Evolutionary conservation across 2,797 vertebrate species (phyloP).

Genomic region (Numenius phaeopus): DNA sequence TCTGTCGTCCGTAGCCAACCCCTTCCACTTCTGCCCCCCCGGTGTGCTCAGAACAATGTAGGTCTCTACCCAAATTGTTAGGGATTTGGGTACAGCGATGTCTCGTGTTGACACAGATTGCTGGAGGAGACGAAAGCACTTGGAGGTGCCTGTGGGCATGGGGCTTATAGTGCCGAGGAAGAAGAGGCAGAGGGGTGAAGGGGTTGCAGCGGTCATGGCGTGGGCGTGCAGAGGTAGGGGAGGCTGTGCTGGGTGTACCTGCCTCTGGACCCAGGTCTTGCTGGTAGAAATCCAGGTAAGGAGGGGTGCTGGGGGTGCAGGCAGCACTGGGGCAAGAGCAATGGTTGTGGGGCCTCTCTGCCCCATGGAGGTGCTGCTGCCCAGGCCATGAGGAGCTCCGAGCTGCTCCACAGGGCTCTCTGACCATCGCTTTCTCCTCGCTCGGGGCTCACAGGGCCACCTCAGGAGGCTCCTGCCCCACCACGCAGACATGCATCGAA

Average conservation of each 20-base stretch:
- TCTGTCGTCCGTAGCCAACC: not conserved
- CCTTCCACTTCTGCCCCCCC: not conserved
- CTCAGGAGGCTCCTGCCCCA: not conserved
- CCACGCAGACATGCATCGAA: not conserved
- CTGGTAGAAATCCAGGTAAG: accelerated
- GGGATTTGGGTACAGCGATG: accelerated
- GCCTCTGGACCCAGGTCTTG: not conserved
- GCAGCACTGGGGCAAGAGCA: not conserved
- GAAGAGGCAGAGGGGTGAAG: not conserved
- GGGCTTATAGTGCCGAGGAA: not conserved
- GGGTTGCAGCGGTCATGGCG: accelerated
- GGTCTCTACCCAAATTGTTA: not conserved
- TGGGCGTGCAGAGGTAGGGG: not conserved
- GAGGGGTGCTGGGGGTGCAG: not conserved
- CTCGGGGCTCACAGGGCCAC: not conserved
- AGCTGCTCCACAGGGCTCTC: not conserved
- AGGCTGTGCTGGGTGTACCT: not conserved
- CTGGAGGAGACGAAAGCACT: not conserved
- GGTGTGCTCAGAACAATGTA: accelerated
- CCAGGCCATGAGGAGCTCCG: accelerated
- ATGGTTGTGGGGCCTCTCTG: not conserved
- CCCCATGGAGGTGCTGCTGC: not conserved
- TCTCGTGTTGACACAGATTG: not conserved
- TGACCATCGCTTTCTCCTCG: not conserved
- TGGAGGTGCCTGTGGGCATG: accelerated